Base-by-base conservation (phyloP, 2,888 invertebrate species). In the Tuta absoluta region DNA sequence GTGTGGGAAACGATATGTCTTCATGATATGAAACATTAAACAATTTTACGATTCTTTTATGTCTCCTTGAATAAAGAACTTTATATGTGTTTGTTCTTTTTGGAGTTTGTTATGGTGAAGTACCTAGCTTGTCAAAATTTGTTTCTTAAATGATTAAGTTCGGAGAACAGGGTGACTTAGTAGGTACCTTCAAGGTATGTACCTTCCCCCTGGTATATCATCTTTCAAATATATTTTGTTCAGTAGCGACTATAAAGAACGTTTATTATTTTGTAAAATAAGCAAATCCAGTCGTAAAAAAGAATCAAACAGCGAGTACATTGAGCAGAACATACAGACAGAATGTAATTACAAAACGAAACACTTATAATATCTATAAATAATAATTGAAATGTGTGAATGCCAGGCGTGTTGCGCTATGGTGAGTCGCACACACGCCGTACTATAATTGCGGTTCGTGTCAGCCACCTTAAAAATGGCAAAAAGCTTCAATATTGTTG, bases 21-120 rank as follows among this genome's bases (percentile, higher is more conserved):
- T 56, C 33, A 56, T 56, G 33, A 24, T 33, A 56, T 28, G 28
- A 56, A 14, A 33, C 56, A 33, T 24, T 56, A 24, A 56, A 56
- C 56, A 56, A 24, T 56, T 56, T 56, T 56, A 56, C 24, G 56
- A 33, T 33, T 56, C n/a, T 56, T 56, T 56, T 53, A 56, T 56
- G 56, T 33, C 33, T 56, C n/a, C 56, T 24, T 56, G 28, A 33
- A 56, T 33, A 33, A 56, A 28, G 17, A 56, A 17, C 17, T 56
- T 56, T 56, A 56, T 28, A 56, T 28, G 33, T n/a, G 17, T 33
- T 33, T n/a, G 17, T 33, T 56, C 24, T 24, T 33, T 56, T 5
- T 5, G 28, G 56, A 33, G 56, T 8, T 17, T 24, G n/a, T 56
- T 56, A 23, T 12, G 5, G 14, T 53, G 12, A 23, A 23, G 24